phyloP scores from a whole-genome alignment of 30 jellyfish, hydroid and myxozoan genomes.

The Hydra vulgaris region DNA sequence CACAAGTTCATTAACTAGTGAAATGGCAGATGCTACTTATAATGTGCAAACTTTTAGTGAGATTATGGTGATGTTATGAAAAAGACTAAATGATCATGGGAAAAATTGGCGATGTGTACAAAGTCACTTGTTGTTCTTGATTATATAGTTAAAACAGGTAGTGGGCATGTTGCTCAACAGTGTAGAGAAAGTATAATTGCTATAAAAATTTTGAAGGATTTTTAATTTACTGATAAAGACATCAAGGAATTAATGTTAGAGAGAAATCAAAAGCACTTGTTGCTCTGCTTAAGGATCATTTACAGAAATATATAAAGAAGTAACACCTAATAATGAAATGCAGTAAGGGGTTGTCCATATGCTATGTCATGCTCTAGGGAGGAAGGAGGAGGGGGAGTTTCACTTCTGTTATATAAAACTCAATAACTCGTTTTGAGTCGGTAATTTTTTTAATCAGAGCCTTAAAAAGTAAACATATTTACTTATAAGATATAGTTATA shows the following conservation, averaged over 20 bases:
- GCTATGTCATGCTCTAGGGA: no score
- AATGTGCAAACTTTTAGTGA: constrained; percentile 78
- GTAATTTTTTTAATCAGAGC: no score
- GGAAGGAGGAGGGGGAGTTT: no score
- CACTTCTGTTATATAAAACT: no score
- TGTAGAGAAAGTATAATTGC: constrained; percentile 96
- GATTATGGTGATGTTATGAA: constrained; percentile 88
- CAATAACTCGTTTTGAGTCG: no score
- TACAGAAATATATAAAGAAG: no score
- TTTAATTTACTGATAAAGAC: constrained; percentile 89
- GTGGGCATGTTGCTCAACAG: constrained; percentile 95
- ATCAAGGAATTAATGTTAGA: constrained; percentile 90
- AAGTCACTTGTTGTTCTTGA: constrained; percentile 91
- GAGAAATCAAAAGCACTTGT: constrained; percentile 88
- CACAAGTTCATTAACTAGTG: constrained; percentile 88
- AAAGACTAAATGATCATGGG: constrained; percentile 94
- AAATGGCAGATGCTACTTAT: constrained; percentile 96
- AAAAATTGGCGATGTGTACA: constrained; percentile 98
- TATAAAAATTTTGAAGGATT: constrained; percentile 76
- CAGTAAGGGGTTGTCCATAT: no score
- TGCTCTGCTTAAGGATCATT: constrained; percentile 74
- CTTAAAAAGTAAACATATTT: no score
- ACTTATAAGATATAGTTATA: no score
- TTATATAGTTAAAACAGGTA: constrained; percentile 90
- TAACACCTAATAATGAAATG: no score